Evolutionary conservation across 2,888 invertebrate species (phyloP), one percentile per base, ranked within the genome.

Genomic region (Teinopalpus imperialis): DNA sequence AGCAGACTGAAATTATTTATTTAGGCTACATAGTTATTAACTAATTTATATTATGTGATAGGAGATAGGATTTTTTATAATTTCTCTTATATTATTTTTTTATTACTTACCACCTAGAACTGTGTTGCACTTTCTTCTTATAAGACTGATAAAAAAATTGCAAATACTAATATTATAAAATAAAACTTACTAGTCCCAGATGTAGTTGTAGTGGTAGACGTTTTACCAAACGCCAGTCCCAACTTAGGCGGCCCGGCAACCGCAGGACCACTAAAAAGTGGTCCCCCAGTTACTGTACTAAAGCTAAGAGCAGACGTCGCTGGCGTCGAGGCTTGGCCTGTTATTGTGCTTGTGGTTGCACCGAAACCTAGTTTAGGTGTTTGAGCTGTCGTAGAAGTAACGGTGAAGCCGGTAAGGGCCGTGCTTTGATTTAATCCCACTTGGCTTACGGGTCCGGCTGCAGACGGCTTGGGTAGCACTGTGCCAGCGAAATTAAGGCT

Each of bases 171-270:
- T n/a, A n/a, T n/a, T n/a, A n/a, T 24, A 8, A 7, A 24, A 8
- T 9, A 7, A 35, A 43, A 57, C 66, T 58, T 23, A 70, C 70
- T 57, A 21, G 62, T 46, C 6, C 60, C 59, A 9, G 64, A 57
- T 13, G 64, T 56, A 4, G 65, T 45, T 0, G 66, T 48, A 1
- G 67, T 48, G 1, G 62, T 56, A 0, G 66, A 53, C 0, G 72
- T 54, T 43, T 73, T 74, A 1, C 54, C 47, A 32, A 66, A 63
- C 5, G 51, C 26, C 12, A 58, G 7, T 12, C 52, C 31, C 8
- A 35, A 23, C 0, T 21, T 44, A 3, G 63, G 48, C 2, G 40
- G 37, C 3, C 47, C 37, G 1, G 54, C 6, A 1, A 16, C 16
- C 16, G 16, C 16, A 2, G 2, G 16, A 16, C 51, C 49, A 2